Conservation (phyloP, 1,140 invertebrate species). For the Teleogryllus occipitalis region DNA sequence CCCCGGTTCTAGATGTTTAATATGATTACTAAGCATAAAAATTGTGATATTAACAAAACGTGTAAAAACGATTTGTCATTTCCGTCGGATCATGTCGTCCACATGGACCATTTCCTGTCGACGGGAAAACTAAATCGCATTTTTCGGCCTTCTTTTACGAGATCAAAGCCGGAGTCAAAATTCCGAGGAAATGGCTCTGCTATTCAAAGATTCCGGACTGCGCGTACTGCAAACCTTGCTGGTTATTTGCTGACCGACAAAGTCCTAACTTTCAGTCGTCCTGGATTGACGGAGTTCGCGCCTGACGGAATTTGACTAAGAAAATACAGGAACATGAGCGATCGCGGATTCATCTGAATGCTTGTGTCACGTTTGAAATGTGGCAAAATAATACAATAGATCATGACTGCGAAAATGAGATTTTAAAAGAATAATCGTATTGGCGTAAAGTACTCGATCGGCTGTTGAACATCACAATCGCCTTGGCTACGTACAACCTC, state of each 20-base stretch:
- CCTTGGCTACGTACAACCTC: conserved; percentile 26
- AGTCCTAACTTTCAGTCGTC: conserved; percentile 30
- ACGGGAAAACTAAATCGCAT: conserved; percentile 25
- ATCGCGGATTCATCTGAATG: conserved; percentile 30
- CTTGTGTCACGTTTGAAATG: conserved; percentile 11
- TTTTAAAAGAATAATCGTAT: conserved; percentile 12
- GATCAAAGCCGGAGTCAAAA: conserved; percentile 31
- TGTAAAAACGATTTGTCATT: no score
- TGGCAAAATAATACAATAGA: conserved; percentile 4
- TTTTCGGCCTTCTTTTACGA: conserved; percentile 28
- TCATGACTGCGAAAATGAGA: not conserved
- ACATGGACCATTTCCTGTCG: no score
- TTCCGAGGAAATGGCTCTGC: conserved; percentile 25
- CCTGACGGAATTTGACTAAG: conserved; percentile 31
- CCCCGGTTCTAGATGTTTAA: no score
- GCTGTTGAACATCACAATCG: conserved; percentile 26
- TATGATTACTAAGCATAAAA: no score
- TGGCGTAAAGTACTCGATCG: conserved; percentile 22
- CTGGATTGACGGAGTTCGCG: conserved; percentile 31
- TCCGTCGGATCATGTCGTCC: no score
- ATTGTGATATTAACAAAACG: no score
- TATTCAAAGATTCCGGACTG: conserved; percentile 31
- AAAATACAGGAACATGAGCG: conserved; percentile 31
- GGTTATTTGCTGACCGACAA: conserved; percentile 32
- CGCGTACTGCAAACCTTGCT: conserved; percentile 31